A percentile compares a stretch with the other conserved stretches of the same genome.
Evolutionary conservation across 2,113 vertebrate genomes (phyloP).

Genomic region (Pampusana beccarii): DNA sequence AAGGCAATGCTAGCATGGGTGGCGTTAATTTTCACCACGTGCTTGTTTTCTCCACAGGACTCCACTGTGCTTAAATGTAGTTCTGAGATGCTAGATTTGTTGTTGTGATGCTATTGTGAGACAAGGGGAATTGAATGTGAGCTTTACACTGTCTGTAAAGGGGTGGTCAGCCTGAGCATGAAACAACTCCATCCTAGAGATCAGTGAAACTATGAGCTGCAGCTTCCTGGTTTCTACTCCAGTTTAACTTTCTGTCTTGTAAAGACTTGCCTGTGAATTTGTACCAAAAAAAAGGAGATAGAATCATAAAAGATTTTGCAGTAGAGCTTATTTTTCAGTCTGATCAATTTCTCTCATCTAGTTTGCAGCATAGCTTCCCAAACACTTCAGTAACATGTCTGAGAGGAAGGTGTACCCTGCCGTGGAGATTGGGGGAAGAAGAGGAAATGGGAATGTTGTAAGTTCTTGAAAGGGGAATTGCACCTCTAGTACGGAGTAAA

Average conservation of each 20-base stretch:
- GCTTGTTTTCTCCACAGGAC: neutral
- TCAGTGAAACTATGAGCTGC: neutral
- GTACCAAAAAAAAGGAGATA: neutral
- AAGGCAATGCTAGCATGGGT: accelerated
- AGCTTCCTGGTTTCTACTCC: neutral
- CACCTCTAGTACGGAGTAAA: neutral
- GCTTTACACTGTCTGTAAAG: neutral
- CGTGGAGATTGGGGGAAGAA: neutral
- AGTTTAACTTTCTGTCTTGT: neutral
- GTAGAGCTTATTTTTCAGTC: neutral
- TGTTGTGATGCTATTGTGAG: neutral
- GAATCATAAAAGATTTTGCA: neutral
- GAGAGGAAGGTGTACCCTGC: neutral
- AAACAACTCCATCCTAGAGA: neutral
- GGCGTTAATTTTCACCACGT: neutral
- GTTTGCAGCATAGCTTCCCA: neutral
- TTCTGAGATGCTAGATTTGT: neutral
- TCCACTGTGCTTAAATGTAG: neutral
- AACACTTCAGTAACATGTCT: neutral
- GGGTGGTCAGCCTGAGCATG: neutral
- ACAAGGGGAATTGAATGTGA: neutral
- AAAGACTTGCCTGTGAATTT: neutral
- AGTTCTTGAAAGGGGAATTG: neutral
- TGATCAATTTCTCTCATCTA: neutral
- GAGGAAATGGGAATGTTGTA: neutral